Evolutionary conservation across 2,797 vertebrate species (phyloP).

Genomic region (Sebastolobus alascanus): DNA sequence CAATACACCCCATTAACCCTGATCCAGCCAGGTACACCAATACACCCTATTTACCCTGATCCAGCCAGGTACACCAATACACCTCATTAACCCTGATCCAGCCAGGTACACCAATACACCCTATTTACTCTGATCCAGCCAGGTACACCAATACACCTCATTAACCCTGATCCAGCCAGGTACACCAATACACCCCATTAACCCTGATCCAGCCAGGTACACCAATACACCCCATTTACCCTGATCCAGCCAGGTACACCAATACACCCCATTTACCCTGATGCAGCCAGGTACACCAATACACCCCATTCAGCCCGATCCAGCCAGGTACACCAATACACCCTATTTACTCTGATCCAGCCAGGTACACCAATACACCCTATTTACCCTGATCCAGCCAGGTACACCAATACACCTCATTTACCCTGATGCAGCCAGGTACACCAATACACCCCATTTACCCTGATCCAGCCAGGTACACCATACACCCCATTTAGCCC

Average conservation of each 20-base stretch:
- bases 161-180: background rate
- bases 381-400: background rate
- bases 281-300: too few relatives aligned
- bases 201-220: background rate
- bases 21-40: too few relatives aligned
- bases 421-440: constrained; percentile 72
- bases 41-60: too few relatives aligned
- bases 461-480: too few relatives aligned
- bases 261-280: too few relatives aligned
- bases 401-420: constrained; percentile 73
- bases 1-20: too few relatives aligned
- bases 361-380: too few relatives aligned
- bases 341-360: too few relatives aligned
- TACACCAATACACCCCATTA: background rate
- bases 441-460: background rate
- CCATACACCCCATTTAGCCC: too few relatives aligned
- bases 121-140: constrained; percentile 76
- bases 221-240: background rate
- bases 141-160: constrained; percentile 82
- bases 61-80: too few relatives aligned
- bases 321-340: constrained; percentile 91
- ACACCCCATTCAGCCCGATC: constrained; percentile 91
- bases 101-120: too few relatives aligned
- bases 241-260: background rate
- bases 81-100: too few relatives aligned